These are phyloP conservation scores for Stenolophus ochropezus DNA, from an alignment of 2,888 invertebrate genomes.

Conservation along the genomic window DNA sequence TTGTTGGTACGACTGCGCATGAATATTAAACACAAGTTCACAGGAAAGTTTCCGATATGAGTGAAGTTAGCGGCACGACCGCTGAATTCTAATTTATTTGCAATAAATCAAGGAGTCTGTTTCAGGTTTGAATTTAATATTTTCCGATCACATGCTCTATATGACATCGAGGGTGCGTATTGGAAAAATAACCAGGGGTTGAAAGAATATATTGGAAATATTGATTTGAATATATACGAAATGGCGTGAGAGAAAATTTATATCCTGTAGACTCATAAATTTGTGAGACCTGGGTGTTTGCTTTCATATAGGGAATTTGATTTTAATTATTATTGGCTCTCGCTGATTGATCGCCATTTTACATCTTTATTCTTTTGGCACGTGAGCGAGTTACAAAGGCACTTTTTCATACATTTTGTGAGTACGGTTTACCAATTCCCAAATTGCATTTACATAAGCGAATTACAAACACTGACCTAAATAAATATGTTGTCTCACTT, in stretches of 20 bases:
- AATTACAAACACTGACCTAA: slow-evolving; percentile 12
- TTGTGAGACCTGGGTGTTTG: slow-evolving; percentile 10
- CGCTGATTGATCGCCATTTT: slow-evolving; percentile 16
- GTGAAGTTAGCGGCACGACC: slow-evolving; percentile 38
- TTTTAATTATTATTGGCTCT: slow-evolving; percentile 28
- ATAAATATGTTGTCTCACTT: slow-evolving; percentile 11
- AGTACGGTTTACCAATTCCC: neutral
- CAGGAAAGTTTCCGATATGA: slow-evolving; percentile 44
- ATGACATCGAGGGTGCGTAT: slow-evolving; percentile 39
- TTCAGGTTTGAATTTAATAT: slow-evolving; percentile 49
- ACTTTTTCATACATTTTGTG: neutral
- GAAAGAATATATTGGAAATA: slow-evolving; percentile 37
- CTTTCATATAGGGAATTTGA: slow-evolving; percentile 21
- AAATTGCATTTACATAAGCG: slow-evolving; percentile 19
- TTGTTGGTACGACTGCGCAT: slow-evolving; percentile 44
- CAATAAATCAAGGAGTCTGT: slow-evolving; percentile 50
- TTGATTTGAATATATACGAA: slow-evolving; percentile 39
- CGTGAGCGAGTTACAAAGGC: neutral
- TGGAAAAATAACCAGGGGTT: slow-evolving; percentile 36
- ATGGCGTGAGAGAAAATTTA: slow-evolving; percentile 31
- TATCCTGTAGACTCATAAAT: slow-evolving; percentile 32
- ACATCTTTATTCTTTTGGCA: slow-evolving; percentile 5
- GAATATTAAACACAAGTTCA: slow-evolving; percentile 40
- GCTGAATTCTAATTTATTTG: slow-evolving; percentile 49
- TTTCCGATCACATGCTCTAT: slow-evolving; percentile 37